These are phyloP conservation scores for Microchrysa polita DNA, from an alignment of 2,888 invertebrate species.

Conservation along the genomic window DNA sequence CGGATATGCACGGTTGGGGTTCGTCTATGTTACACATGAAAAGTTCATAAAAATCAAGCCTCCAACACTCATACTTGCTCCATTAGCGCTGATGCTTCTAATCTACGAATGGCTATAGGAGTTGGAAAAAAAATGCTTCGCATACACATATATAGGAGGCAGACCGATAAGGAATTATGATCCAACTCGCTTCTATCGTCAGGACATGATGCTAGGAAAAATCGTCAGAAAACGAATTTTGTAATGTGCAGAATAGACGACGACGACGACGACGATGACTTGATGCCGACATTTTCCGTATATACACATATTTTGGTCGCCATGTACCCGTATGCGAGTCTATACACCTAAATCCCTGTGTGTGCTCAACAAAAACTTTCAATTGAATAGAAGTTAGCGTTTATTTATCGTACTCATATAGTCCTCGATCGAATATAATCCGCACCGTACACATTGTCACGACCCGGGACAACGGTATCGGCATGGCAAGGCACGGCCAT, in stretches of 20 bases:
- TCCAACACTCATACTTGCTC: not conserved
- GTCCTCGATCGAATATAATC: not conserved
- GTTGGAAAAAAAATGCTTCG: too few relatives aligned
- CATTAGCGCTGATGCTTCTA: not conserved
- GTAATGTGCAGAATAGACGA: not conserved
- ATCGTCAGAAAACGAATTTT: not conserved
- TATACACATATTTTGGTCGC: too few relatives aligned
- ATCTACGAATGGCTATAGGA: not conserved
- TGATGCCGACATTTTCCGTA: not conserved
- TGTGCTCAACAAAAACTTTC: conserved; percentile 13
- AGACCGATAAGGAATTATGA: conserved; percentile 27
- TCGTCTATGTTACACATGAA: not conserved
- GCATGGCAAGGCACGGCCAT: too few relatives aligned
- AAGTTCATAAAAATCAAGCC: conserved; percentile 2
- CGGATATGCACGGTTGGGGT: too few relatives aligned
- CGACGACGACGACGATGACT: not conserved
- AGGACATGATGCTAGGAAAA: not conserved
- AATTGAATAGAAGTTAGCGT: conserved; percentile 27
- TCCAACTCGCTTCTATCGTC: conserved; percentile 4
- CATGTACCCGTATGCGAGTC: too few relatives aligned
- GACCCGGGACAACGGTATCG: too few relatives aligned
- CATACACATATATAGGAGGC: not conserved
- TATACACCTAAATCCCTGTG: not conserved
- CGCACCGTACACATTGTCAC: not conserved
- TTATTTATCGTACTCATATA: conserved; percentile 23